These are phyloP conservation scores for Okamejei kenojei DNA, from an alignment of 2,797 vertebrate genomes.

Conservation along the genomic window DNA sequence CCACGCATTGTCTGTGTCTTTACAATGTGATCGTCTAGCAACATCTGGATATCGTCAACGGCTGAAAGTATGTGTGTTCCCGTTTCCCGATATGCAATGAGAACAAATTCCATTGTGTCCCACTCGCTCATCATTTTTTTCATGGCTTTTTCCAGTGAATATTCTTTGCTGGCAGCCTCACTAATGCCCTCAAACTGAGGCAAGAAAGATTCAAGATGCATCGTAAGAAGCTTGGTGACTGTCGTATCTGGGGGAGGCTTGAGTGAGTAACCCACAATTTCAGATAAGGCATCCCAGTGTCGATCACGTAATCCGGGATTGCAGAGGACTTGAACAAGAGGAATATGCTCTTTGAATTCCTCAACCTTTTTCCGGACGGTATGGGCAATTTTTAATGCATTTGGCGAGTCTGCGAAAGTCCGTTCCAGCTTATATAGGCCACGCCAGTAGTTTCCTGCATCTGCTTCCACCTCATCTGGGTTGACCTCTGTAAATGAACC, in stretches of 20 bases:
- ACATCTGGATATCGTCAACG: constrained; percentile 74
- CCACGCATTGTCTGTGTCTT: constrained; percentile 83
- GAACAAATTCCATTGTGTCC: constrained; percentile 64
- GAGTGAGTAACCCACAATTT: constrained; percentile 56
- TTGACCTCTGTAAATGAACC: constrained; percentile 66
- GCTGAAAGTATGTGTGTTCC: constrained; percentile 73
- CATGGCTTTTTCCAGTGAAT: constrained; percentile 75
- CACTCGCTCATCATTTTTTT: constrained; percentile 73
- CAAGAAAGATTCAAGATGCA: constrained; percentile 67
- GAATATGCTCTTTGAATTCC: constrained; percentile 68
- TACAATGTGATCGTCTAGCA: constrained; percentile 78
- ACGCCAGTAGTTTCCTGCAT: constrained; percentile 68
- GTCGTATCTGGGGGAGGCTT: constrained; percentile 56
- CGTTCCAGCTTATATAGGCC: constrained; percentile 74
- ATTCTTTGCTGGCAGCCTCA: constrained; percentile 74
- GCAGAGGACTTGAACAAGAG: constrained; percentile 72
- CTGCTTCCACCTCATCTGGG: constrained; percentile 69
- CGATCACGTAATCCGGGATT: constrained; percentile 73
- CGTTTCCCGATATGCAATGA: constrained; percentile 68
- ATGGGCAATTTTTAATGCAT: constrained; percentile 60
- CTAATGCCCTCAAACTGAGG: constrained; percentile 67
- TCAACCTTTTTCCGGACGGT: constrained; percentile 65
- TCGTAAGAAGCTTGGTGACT: constrained; percentile 62
- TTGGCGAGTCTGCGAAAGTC: constrained; percentile 61
- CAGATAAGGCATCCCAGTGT: constrained; percentile 75